phyloP scores from a whole-genome alignment of 2,888 invertebrate species.

The Clistopyga incitator region DNA sequence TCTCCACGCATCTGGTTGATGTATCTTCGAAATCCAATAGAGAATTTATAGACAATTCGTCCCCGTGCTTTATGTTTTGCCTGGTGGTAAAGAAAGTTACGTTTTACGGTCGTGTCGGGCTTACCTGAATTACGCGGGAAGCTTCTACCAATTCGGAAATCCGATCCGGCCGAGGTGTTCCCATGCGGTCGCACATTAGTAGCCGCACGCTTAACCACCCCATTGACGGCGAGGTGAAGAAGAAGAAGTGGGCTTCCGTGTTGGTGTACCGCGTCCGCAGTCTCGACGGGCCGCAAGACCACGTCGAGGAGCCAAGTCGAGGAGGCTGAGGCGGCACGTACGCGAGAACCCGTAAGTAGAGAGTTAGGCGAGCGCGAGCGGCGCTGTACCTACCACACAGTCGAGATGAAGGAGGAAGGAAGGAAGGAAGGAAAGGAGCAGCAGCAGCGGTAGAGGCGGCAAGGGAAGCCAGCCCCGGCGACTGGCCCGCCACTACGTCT shows the following conservation, averaged over 20 bases:
- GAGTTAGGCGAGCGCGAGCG: conserved; percentile 44
- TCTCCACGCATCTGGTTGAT: not conserved
- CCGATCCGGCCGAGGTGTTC: not conserved
- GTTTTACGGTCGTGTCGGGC: not conserved
- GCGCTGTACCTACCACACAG: not conserved
- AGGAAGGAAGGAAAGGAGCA: conserved; percentile 36
- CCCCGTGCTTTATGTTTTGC: too few relatives aligned
- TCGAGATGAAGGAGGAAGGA: conserved; percentile 42
- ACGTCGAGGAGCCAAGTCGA: conserved; percentile 10
- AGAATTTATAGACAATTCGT: not conserved
- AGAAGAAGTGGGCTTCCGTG: conserved; percentile 39
- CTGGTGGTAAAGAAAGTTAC: not conserved
- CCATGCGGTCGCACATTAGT: not conserved
- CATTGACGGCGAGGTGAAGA: not conserved
- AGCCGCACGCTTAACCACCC: conserved; percentile 13
- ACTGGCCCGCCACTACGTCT: conserved; percentile 8
- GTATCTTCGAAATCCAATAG: not conserved
- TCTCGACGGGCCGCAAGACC: conserved; percentile 17
- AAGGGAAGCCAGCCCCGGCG: conserved; percentile 13
- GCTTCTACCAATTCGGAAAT: not conserved
- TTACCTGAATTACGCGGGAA: not conserved
- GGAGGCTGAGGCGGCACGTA: conserved; percentile 51
- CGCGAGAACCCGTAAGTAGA: conserved; percentile 50
- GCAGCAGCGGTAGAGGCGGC: too few relatives aligned
- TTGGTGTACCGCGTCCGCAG: conserved; percentile 23